Evolutionary conservation across 2,113 vertebrate genomes (phyloP).

Genomic region (Ia io): DNA sequence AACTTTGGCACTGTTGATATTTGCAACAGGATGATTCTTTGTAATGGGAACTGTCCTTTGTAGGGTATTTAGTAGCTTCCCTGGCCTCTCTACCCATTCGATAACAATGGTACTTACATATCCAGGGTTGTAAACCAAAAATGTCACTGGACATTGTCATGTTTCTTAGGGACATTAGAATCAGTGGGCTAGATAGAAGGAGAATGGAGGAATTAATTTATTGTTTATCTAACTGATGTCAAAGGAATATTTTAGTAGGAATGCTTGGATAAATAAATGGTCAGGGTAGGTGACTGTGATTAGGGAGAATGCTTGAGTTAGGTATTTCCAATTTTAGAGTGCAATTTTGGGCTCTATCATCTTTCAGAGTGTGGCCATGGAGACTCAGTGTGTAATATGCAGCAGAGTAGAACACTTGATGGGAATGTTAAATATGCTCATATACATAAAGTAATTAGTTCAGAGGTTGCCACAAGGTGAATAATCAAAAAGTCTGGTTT

Average conservation of each 20-base stretch:
- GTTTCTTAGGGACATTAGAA: background rate
- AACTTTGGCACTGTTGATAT: background rate
- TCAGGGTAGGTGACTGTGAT: background rate
- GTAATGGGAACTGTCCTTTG: background rate
- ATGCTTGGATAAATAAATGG: background rate
- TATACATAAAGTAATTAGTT: background rate
- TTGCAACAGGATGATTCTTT: background rate
- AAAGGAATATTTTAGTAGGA: background rate
- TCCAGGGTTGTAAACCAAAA: background rate
- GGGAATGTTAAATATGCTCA: background rate
- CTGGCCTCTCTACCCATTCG: background rate
- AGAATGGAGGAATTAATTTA: background rate
- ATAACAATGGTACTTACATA: background rate
- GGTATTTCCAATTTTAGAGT: background rate
- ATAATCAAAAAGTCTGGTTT: background rate
- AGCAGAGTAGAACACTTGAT: background rate
- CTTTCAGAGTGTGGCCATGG: background rate
- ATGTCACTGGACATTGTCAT: background rate
- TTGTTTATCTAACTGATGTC: background rate
- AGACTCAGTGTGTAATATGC: background rate
- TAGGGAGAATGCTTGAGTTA: background rate
- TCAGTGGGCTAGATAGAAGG: background rate
- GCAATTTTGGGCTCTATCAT: background rate
- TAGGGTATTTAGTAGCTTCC: background rate
- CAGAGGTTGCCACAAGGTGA: background rate